Percentiles rank a stretch among this genome's conserved stretches.
Evolutionary conservation across 2,888 invertebrate species (phyloP).

Genomic region (Pachydiplax longipennis): DNA sequence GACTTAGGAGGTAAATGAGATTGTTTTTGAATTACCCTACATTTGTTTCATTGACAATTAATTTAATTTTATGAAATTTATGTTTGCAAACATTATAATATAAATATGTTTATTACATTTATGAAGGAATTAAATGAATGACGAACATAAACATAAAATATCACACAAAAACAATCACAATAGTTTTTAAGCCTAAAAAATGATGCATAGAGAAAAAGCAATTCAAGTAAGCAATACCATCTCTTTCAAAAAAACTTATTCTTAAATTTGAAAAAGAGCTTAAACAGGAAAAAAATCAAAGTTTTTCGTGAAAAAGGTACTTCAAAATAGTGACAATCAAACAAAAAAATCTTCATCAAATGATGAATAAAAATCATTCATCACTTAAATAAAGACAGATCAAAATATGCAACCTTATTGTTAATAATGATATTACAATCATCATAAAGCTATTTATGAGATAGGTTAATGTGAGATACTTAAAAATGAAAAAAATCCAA

Average conservation of each 20-base stretch:
- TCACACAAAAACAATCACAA: constrained; percentile 4
- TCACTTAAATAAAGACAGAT: no score
- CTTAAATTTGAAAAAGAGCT: not conserved
- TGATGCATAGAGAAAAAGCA: not conserved
- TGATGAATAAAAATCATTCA: not conserved
- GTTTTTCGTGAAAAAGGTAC: no score
- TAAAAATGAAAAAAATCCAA: no score
- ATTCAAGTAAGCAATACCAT: not conserved
- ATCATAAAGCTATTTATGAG: not conserved
- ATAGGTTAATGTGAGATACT: no score
- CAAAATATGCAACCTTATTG: no score
- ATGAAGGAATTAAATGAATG: not conserved
- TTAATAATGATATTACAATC: no score
- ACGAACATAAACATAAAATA: constrained; percentile 13
- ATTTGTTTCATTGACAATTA: not conserved
- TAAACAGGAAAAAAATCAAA: no score
- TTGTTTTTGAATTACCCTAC: constrained; percentile 1
- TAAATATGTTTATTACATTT: not conserved
- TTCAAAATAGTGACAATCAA: not conserved
- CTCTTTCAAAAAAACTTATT: not conserved
- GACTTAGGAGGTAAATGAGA: not conserved
- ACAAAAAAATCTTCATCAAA: constrained; percentile 46
- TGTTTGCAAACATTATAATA: not conserved
- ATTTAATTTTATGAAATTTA: constrained; percentile 8
- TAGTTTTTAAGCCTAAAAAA: not conserved